Evolutionary conservation across 2,113 vertebrate genomes (phyloP), one percentile per base, ranked within the genome.

Genomic region (Phrynocephalus versicolor): DNA sequence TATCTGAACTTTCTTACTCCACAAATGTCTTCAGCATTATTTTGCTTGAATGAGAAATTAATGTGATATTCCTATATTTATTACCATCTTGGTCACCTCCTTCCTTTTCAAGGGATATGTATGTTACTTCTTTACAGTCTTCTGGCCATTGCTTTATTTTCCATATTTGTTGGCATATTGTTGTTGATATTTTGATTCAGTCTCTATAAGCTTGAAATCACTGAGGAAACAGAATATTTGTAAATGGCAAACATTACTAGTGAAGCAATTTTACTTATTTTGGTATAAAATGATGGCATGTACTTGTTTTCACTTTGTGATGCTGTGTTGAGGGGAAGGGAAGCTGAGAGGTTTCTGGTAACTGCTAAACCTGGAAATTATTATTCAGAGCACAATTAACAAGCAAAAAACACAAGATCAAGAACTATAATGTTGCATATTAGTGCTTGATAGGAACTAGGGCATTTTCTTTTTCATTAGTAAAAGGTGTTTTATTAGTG

Each of bases 381-480:
- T 2, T 25, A 65, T 27, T 76, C 23, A 39, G 4, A 88, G 0
- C 6, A 65, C 79, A 84, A 90, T 85, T 30, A 65, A 10, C 39
- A 72, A 71, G 30, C 8, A 69, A 25, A 13, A 83, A 73, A 41
- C 21, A 75, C 30, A 30, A 21, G 15, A 83, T 89, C 72, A 79
- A 15, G 65, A 91, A 86, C 69, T n/a, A 1, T 84, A n/a, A 69
- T 2, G 0, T 45, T 82, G 30, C 15, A 57, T 84, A 33, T 90
- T 89, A 86, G 33, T 0, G 0, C 21, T 85, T 88, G 5, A 23
- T 65, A 83, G 23, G 2, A 88, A 83, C 74, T 73, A 30, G 78
- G 70, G 74, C 23, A 65, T 65, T 86, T 90, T 89, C 1, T 82
- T 90, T 92, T 85, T 81, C 85, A 88, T 89, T 91, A 87, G 2